phyloP scores from a whole-genome alignment of 2,113 vertebrate genomes.

The Peromyscus maniculatus region DNA sequence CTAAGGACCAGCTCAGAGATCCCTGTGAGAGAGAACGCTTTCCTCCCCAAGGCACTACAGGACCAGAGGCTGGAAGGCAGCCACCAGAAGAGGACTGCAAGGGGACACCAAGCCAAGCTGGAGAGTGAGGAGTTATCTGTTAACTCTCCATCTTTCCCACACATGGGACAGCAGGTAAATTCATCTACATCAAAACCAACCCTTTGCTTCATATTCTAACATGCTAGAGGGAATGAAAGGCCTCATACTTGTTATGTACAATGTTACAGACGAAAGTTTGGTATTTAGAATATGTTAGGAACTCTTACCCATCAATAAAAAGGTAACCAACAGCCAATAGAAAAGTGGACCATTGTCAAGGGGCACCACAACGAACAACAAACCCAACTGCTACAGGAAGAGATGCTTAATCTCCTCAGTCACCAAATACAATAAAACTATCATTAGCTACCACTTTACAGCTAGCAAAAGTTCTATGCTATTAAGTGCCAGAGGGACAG shows the following conservation, averaged over 20 bases:
- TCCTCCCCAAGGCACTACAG: background rate
- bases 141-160: background rate
- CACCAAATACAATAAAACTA: conserved; percentile 5
- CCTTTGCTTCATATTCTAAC: background rate
- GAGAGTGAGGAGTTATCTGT: background rate
- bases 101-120: too few relatives aligned
- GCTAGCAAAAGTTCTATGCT: background rate
- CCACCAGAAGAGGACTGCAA: background rate
- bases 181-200: background rate
- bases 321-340: background rate
- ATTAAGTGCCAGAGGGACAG: background rate
- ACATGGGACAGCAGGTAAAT: background rate
- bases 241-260: background rate
- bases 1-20: background rate
- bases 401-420: background rate
- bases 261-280: background rate
- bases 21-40: background rate
- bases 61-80: background rate
- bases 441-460: background rate
- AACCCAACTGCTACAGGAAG: background rate
- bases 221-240: background rate
- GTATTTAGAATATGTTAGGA: background rate
- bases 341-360: background rate
- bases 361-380: background rate
- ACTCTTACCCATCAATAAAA: background rate